These are phyloP conservation scores for Nasonia longicornis DNA, from an alignment of 1,140 invertebrate species.

Conservation along the genomic window DNA sequence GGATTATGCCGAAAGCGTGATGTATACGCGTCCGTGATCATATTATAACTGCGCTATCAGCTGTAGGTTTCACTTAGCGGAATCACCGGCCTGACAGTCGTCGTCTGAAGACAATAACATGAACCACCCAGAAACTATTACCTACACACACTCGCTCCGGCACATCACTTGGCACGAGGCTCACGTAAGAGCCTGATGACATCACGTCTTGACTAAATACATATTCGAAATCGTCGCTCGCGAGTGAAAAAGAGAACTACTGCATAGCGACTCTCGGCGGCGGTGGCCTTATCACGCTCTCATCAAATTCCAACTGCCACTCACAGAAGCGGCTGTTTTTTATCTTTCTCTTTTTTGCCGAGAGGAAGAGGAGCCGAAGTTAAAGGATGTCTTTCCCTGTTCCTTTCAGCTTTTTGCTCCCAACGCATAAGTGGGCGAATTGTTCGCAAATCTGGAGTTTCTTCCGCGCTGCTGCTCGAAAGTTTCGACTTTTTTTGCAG, in stretches of 20 bases:
- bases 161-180: neutral
- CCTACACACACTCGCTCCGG: neutral
- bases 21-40: neutral
- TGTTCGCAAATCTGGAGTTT: too few relatives aligned
- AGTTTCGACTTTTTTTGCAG: too few relatives aligned
- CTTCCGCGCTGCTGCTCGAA: too few relatives aligned
- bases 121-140: neutral
- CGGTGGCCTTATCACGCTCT: constrained; percentile 34
- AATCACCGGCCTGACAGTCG: neutral
- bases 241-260: constrained; percentile 14
- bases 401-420: neutral
- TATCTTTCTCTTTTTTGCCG: neutral
- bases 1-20: too few relatives aligned
- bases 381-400: neutral
- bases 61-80: neutral
- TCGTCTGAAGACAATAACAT: neutral
- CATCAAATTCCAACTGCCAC: constrained; percentile 43
- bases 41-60: neutral
- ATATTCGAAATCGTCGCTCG: constrained; percentile 21
- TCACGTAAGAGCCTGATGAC: constrained; percentile 11
- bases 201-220: constrained; percentile 26
- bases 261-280: neutral
- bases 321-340: constrained; percentile 23
- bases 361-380: constrained; percentile 9
- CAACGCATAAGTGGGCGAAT: neutral